A percentile compares a stretch with the other conserved stretches of the same genome.
Evolutionary conservation across 1,140 invertebrate genomes (phyloP).

Genomic region (Rhizoglyphus robini): DNA sequence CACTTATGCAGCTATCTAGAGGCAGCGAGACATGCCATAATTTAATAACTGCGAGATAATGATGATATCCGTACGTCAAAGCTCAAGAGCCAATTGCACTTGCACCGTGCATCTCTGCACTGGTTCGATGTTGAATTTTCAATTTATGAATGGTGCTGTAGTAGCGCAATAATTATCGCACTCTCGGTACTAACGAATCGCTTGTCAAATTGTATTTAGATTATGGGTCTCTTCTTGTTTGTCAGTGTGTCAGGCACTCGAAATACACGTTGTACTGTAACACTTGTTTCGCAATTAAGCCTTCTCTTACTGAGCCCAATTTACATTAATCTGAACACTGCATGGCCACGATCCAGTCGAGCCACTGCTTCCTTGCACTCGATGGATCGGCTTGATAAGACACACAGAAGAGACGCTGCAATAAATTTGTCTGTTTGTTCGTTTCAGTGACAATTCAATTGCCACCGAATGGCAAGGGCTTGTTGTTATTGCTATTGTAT

Average conservation of each 20-base stretch:
- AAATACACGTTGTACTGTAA: neutral
- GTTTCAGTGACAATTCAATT: too few relatives aligned
- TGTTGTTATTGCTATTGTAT: too few relatives aligned
- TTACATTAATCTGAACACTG: neutral
- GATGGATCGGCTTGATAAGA: too few relatives aligned
- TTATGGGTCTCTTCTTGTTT: neutral
- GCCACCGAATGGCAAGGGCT: too few relatives aligned
- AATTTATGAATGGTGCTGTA: neutral
- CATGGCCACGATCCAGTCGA: neutral
- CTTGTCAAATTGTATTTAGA: constrained; percentile 2
- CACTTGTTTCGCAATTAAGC: constrained; percentile 6
- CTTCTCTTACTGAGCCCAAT: neutral
- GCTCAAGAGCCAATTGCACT: neutral
- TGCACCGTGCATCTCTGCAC: neutral
- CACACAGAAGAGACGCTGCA: too few relatives aligned
- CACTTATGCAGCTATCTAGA: neutral
- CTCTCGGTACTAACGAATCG: neutral
- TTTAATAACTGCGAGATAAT: constrained; percentile 14
- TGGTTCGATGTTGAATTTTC: neutral
- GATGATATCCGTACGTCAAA: neutral
- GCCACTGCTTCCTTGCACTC: neutral
- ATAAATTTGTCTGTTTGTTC: too few relatives aligned
- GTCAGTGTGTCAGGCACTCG: neutral
- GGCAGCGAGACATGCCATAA: constrained; percentile 5
- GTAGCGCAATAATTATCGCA: neutral